Conservation (phyloP, 2,888 invertebrate species). For the Hyalella azteca region DNA sequence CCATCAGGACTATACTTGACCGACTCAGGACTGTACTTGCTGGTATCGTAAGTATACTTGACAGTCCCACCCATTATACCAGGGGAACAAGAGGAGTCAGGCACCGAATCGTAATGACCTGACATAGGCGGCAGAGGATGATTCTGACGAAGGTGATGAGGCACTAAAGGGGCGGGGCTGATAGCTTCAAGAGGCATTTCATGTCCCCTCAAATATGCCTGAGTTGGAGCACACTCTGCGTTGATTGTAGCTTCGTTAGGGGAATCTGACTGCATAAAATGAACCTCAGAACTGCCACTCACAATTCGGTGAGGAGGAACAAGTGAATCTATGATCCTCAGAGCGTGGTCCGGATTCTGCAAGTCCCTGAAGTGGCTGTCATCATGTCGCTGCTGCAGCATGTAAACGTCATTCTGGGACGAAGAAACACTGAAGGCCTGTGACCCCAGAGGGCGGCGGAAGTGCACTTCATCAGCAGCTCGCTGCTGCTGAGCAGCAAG, state of each 20-base stretch:
- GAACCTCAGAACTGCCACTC: background rate
- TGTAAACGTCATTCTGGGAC: background rate
- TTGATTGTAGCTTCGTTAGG: background rate
- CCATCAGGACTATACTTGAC: conserved; percentile 11
- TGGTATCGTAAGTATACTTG: background rate
- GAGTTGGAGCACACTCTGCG: background rate
- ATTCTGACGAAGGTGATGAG: background rate
- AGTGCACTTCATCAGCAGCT: background rate
- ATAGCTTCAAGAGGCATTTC: background rate
- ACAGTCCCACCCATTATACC: background rate
- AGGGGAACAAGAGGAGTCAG: conserved; percentile 14
- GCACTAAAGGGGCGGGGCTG: background rate
- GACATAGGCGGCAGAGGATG: conserved; percentile 42
- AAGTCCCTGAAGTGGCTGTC: background rate
- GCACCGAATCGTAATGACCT: conserved; percentile 48
- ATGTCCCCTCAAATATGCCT: background rate
- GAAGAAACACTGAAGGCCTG: background rate
- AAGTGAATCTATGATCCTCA: background rate
- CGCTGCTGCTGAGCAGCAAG: background rate
- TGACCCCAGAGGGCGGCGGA: background rate
- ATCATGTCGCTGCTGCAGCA: background rate
- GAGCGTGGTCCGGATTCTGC: background rate
- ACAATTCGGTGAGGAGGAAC: background rate
- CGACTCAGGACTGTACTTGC: background rate
- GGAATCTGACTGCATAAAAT: background rate